phyloP scores from a whole-genome alignment of 2,113 vertebrate species.

The Halcyon malimbica region DNA sequence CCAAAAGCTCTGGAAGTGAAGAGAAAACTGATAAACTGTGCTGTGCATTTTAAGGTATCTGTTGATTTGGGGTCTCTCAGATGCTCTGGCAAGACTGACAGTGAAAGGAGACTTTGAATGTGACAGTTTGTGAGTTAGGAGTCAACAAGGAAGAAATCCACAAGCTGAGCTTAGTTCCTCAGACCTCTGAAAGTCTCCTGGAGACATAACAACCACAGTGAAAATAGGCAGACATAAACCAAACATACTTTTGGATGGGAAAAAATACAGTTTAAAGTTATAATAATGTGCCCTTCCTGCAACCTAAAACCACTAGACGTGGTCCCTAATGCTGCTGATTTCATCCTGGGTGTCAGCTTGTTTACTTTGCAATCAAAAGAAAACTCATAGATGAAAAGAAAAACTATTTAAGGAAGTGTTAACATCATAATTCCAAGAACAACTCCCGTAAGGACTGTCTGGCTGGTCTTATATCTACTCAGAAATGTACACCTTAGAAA shows the following conservation, averaged over 20 bases:
- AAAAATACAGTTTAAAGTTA: not conserved
- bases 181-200: not conserved
- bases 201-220: not conserved
- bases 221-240: not conserved
- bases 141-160: not conserved
- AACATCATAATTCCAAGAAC: not conserved
- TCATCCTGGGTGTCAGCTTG: not conserved
- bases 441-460: not conserved
- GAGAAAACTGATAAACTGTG: not conserved
- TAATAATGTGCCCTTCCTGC: not conserved
- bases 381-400: not conserved
- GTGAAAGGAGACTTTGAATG: not conserved
- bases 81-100: not conserved
- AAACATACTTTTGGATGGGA: not conserved
- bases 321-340: not conserved
- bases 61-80: not conserved
- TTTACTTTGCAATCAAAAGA: constrained; percentile 9
- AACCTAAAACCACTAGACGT: not conserved
- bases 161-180: not conserved
- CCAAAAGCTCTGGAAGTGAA: not conserved
- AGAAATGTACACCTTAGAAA: not conserved
- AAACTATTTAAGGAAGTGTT: not conserved
- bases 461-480: not conserved
- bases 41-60: not conserved
- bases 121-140: not conserved